A percentile compares a stretch with the other conserved stretches of the same genome.
Evolutionary conservation across 2,113 vertebrate genomes (phyloP).

Genomic region (Seriola aureovittata): DNA sequence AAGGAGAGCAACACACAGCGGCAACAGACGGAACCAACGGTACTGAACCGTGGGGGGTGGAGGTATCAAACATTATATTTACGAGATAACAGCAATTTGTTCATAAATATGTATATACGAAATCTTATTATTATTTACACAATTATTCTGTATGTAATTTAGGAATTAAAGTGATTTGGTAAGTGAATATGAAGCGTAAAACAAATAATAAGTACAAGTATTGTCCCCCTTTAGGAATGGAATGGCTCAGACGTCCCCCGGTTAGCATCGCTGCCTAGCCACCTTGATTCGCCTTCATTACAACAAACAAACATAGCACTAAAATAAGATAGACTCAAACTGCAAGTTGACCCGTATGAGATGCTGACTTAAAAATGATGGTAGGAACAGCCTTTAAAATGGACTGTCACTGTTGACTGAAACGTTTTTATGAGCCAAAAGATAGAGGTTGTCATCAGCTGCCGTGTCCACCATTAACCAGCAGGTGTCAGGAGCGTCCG

Average conservation of each 20-base stretch:
- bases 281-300: not conserved
- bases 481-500: slow-evolving; percentile 60
- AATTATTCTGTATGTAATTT: accelerated
- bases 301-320: not conserved
- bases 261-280: slow-evolving; percentile 39
- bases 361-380: not conserved
- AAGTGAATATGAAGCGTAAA: not conserved
- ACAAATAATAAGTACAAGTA: not conserved
- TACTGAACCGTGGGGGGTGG: not conserved
- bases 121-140: no score
- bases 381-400: not conserved
- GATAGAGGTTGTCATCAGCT: not conserved
- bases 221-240: slow-evolving; percentile 17
- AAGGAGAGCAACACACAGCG: slow-evolving; percentile 77
- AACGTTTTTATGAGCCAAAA: not conserved
- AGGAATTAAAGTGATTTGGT: accelerated
- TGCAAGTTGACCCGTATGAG: not conserved
- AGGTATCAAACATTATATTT: not conserved
- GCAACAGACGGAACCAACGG: slow-evolving; percentile 81
- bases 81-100: accelerated
- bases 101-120: accelerated
- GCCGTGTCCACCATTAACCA: slow-evolving; percentile 34
- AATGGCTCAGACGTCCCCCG: slow-evolving; percentile 39
- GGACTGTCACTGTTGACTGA: not conserved
- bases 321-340: not conserved